phyloP scores from a whole-genome alignment of 2,797 vertebrate genomes.

The Tragelaphus oryx region DNA sequence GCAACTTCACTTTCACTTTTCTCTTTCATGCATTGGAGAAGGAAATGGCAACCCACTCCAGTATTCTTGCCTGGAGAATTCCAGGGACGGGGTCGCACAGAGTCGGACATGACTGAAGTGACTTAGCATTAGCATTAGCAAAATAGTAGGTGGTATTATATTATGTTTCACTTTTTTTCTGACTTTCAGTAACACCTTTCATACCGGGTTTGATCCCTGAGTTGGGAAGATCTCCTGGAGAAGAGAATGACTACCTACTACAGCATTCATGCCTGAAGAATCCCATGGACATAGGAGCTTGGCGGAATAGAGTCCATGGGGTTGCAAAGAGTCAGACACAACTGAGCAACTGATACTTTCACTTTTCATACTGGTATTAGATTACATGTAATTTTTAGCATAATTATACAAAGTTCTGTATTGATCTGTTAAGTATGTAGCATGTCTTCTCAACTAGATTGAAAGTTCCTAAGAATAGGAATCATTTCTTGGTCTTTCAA shows the following conservation, averaged over 20 bases:
- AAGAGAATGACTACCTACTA: neutral
- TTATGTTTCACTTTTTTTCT: neutral
- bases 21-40: too few relatives aligned
- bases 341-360: neutral
- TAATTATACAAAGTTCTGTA: neutral
- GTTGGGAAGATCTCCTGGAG: neutral
- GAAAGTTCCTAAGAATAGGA: neutral
- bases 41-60: too few relatives aligned
- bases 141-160: neutral
- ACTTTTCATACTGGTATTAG: neutral
- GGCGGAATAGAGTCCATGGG: neutral
- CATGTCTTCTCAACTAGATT: neutral
- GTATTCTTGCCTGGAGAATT: too few relatives aligned
- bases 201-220: neutral
- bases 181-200: neutral
- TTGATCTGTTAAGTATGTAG: neutral
- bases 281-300: neutral
- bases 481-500: neutral
- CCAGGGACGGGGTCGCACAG: too few relatives aligned
- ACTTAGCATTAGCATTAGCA: neutral
- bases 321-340: neutral
- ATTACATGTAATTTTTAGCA: neutral
- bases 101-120: too few relatives aligned
- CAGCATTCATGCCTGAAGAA: neutral
- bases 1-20: too few relatives aligned